Evolutionary conservation across 2,888 invertebrate species (phyloP), one percentile per base, ranked within the genome.

Genomic region (Aphrophora alni): DNA sequence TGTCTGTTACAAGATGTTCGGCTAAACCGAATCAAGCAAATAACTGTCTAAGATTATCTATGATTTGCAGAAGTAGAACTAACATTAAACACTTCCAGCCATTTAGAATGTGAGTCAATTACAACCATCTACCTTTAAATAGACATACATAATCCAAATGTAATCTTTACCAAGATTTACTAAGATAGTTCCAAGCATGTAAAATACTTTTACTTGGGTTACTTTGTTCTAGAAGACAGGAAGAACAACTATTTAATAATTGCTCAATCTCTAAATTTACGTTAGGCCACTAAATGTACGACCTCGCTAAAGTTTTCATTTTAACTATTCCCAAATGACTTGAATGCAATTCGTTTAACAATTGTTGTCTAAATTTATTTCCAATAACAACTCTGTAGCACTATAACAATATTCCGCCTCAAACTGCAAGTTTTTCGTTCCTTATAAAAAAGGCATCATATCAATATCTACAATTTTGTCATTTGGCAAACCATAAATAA

Each of bases 371-470:
- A 25, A 84, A 84, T 10, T 25, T 78, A 26, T 82, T n/a, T 7
- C 86, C 86, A 78, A 86, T 83, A 0, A 86, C 80, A 7, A 86
- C 81, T 69, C 86, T 77, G 33, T 86, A 82, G 12, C 84, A 84
- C 85, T 84, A 85, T 68, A 86, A 38, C 17, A 82, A 10, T 1
- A 75, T 25, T 24, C 78, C 81, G 24, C 69, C 59, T 27, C 82
- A 80, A 8, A 77, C 44, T 21, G 51, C 27, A 25, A 83, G 33
- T 28, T 83, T 80, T 8, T 44, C 12, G 51, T 77, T 80, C n/a
- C 80, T 76, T 33, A 12, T 27, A 27, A 76, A 44, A 81, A 2
- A 79, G 38, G 17, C 26, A 59, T 17, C 78, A 59, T 24, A 44
- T 27, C 77, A 10, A 74, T 78, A 28, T 68, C 69, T 2, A 59